Base-by-base conservation (phyloP, 2,797 vertebrate genomes). In the Anolis apletophallus region DNA sequence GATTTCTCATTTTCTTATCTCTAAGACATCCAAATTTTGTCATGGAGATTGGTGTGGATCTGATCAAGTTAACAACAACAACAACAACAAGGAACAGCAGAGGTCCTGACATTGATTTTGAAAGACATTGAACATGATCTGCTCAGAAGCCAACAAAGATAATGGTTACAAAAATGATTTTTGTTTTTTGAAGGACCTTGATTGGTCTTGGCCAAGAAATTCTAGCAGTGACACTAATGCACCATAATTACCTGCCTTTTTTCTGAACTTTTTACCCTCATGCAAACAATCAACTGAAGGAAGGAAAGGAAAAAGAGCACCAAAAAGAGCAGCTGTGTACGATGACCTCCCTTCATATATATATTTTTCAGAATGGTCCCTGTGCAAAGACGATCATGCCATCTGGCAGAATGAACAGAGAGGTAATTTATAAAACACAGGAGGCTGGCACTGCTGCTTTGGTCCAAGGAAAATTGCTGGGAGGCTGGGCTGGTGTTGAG, bases 11-110 rank as follows among this genome's bases (percentile, higher is more conserved):
- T 64, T 12, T 64, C 61, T 26, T 3, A 2, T 12, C 19, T n/a
- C 5, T n/a, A 71, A 81, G 68, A 67, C 32, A 55, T 57, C 12
- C 34, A 46, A 12, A 34, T 23, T 12, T 40, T 46, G 13, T 75
- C 9, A 8, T 85, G 89, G 76, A 87, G 23, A 46, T 71, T 88
- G 84, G 34, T n/a, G 73, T 26, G n/a, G 3, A 90, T 81, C 90
- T 85, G 88, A 92, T 94, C 87, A 79, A n/a, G 10, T 91, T 91
- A 93, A 92, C 79, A 88, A 76, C 89, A 93, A 91, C 87, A 89
- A 76, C 7, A 36, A 19, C 23, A 57, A 34, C 14, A 77, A 81
- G 26, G 23, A 57, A 34, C 34, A 80, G 83, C 76, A 91, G 87
- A 80, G 54, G 54, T 52, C 77, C 59, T 91, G 91, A 90, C 88